These are phyloP conservation scores for Macrophya alboannulata DNA, from an alignment of 2,888 invertebrate genomes.

Conservation along the genomic window DNA sequence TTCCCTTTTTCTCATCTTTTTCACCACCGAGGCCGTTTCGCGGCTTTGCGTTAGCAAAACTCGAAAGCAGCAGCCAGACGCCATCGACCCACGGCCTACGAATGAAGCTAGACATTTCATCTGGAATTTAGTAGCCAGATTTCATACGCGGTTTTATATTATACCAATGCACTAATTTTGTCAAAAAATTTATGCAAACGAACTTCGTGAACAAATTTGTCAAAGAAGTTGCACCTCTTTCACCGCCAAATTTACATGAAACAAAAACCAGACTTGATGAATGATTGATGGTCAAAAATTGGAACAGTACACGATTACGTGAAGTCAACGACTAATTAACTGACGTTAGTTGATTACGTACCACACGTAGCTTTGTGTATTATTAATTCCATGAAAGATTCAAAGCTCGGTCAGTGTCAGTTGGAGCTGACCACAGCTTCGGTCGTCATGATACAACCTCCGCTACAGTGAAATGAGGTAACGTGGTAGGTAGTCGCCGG, in stretches of 20 bases:
- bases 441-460: neutral
- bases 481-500: constrained; percentile 14
- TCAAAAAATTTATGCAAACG: neutral
- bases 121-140: neutral
- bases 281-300: neutral
- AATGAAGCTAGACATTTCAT: neutral
- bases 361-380: neutral
- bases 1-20: constrained; percentile 3
- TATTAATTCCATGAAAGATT: constrained; percentile 36
- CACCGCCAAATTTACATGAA: too few relatives aligned
- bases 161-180: neutral
- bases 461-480: neutral
- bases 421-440: neutral
- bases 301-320: neutral
- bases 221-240: too few relatives aligned
- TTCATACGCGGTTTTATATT: neutral
- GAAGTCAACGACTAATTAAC: neutral
- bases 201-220: too few relatives aligned
- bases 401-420: constrained; percentile 27
- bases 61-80: constrained; percentile 20
- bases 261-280: neutral
- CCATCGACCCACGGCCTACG: constrained; percentile 7
- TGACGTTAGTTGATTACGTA: neutral
- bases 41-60: constrained; percentile 10
- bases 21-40: neutral